Conservation (phyloP, 2,797 vertebrate genomes). For the Pristis pectinata region DNA sequence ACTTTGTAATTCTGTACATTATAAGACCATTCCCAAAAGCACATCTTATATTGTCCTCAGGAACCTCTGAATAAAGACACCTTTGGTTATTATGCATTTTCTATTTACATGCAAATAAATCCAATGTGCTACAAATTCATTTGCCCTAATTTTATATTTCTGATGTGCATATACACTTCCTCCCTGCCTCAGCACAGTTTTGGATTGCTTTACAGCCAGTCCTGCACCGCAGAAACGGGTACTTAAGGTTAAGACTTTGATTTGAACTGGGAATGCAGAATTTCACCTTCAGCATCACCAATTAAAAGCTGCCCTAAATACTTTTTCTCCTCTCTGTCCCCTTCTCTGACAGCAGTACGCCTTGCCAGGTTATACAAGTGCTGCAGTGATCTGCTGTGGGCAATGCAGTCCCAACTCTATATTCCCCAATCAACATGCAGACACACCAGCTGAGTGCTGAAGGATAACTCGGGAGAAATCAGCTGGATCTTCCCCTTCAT, state of each 20-base stretch:
- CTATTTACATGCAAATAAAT: conserved; percentile 15
- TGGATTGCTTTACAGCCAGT: not conserved
- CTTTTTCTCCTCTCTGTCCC: not conserved
- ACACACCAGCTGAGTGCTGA: not conserved
- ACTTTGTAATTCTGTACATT: conserved; percentile 45
- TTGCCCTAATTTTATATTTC: conserved; percentile 20
- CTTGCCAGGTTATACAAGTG: not conserved
- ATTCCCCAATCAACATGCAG: not conserved
- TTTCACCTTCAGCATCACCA: not conserved
- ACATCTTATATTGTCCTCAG: conserved; percentile 45
- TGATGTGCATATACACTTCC: not conserved
- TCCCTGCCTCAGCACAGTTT: not conserved
- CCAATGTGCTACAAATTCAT: not conserved
- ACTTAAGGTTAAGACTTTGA: not conserved
- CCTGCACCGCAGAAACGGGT: not conserved
- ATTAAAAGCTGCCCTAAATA: not conserved
- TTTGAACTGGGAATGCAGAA: not conserved
- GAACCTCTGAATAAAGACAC: not conserved
- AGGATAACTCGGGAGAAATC: not conserved
- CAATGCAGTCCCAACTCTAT: not conserved
- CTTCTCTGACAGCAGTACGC: not conserved
- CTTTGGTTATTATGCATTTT: not conserved
- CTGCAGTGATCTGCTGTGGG: too few relatives aligned
- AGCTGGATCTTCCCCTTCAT: not conserved
- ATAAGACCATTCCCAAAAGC: conserved; percentile 46